Base-by-base conservation (phyloP, 2,113 vertebrate species). In the Ibidorhyncha struthersii region DNA sequence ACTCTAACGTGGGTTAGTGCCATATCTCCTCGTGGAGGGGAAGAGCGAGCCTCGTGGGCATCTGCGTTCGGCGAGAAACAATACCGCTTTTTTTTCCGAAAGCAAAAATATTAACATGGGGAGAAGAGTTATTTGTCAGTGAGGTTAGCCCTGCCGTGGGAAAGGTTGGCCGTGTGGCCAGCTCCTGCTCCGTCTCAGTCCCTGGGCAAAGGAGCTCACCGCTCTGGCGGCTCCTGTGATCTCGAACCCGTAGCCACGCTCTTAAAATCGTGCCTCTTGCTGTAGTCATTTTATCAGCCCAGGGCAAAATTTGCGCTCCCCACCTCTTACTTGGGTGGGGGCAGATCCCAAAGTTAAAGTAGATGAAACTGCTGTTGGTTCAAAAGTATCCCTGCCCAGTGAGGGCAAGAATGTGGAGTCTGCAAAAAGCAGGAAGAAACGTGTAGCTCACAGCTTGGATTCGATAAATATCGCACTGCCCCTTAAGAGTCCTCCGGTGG, bases 401-500 rank as follows among this genome's bases (percentile, higher is more conserved):
- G 29, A 61, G 53, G 40, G 19, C 26, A 18, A 4, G 1, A 9
- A 26, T 0, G 8, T 8, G 20, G 50, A 78, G 13, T 69, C 56
- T 43, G 47, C 43, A 53, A 14, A 63, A 43, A 29, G 41, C 41
- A 29, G 53, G 41, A 65, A 25, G 62, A 38, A 62, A 22, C 0
- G 0, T 3, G 49, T 34, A 43, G 59, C 59, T 49, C 30, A 5
- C 7, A 23, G 34, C 45, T 49, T 13, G 19, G 55, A 3, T 55
- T n/a, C 5, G 0, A 7, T 29, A 8, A 59, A 62, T 38, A 29
- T 1, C 26, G 4, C 1, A 0, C 29, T 83, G 36, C 10, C 22
- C 38, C 53, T 49, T 32, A 6, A 0, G 3, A 50, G 49, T 5
- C 49, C 69, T 62, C 26, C 1, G 0, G 4, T 12, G 62, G 59